phyloP scores from a whole-genome alignment of 2,888 invertebrate genomes.

The Lasioglossum morio region DNA sequence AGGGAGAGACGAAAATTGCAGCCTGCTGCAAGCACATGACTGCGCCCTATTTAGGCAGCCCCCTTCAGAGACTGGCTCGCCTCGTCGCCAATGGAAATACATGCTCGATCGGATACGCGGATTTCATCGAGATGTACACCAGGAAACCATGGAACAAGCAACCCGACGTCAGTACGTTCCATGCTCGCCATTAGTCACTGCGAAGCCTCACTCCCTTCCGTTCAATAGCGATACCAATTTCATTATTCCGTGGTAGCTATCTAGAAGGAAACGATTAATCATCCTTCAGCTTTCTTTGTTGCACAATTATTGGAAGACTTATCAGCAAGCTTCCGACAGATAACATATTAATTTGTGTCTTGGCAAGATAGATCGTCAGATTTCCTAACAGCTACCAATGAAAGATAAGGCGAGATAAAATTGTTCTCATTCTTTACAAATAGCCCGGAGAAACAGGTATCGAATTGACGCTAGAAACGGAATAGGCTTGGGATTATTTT shows the following conservation, averaged over 20 bases:
- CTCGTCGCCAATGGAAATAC: background rate
- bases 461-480: background rate
- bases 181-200: background rate
- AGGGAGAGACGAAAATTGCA: slow-evolving; percentile 61
- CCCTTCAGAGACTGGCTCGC: slow-evolving; percentile 72
- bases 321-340: background rate
- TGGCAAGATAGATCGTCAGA: background rate
- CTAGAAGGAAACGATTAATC: background rate
- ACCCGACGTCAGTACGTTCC: slow-evolving; percentile 55
- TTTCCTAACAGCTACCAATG: background rate
- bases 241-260: background rate
- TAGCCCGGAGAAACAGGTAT: background rate
- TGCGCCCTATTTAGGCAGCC: slow-evolving; percentile 60
- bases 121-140: slow-evolving; percentile 55
- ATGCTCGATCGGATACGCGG: slow-evolving; percentile 67
- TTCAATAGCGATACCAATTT: background rate
- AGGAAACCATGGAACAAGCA: slow-evolving; percentile 59
- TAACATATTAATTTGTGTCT: background rate
- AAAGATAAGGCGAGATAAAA: background rate
- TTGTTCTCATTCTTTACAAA: background rate
- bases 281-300: background rate
- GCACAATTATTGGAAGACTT: background rate
- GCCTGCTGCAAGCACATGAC: slow-evolving; percentile 72
- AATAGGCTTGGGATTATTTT: background rate
- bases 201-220: background rate